Base-by-base conservation (phyloP, 2,797 vertebrate species). In the Menidia menidia region DNA sequence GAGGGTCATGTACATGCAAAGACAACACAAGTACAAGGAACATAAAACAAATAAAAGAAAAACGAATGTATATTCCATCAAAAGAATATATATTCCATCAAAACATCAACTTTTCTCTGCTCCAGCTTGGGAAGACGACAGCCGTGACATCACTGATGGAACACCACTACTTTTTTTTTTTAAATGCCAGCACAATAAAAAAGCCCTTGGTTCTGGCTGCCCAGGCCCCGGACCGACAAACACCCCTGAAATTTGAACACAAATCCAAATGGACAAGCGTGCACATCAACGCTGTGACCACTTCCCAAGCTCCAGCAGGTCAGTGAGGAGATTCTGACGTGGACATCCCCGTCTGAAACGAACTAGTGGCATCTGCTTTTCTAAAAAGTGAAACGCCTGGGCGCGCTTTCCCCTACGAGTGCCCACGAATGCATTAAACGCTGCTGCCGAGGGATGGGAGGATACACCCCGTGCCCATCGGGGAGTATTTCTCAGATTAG, bases 1-100 rank as follows among this genome's bases (percentile, higher is more conserved):
- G 61, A 33, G 11, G 33, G 8, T 61, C 16, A 70, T 73, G 67
- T 68, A 78, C 84, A 85, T 82, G 80, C 80, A 78, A 14, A 53
- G 47, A 71, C 33, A 48, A 59, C 52, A 71, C n/a, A 42, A 52
- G 47, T 61, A 69, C 33, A 64, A 30, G 19, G 14, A 35, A 65
- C 19, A 66, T 4, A 16, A 2, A 33, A 39, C 31, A 31, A 32
- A n/a, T 7, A 39, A 5, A 9, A 19, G 14, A 8, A 30, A 43
- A 19, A 48, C n/a, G n/a, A 33, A 33, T 25, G 2, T 25, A 57
- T 4, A 60, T 5, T 13, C 11, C 6, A 58, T 73, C 71, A 71
- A 72, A 19, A 48, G n/a, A 33, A 33, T 25, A 25, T 25, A 57
- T 4, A 60, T 5, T 13, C 11, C 6, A 58, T 73, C 71, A 71